Evolutionary conservation across 2,888 invertebrate genomes (phyloP).

Genomic region (Acronicta alni): DNA sequence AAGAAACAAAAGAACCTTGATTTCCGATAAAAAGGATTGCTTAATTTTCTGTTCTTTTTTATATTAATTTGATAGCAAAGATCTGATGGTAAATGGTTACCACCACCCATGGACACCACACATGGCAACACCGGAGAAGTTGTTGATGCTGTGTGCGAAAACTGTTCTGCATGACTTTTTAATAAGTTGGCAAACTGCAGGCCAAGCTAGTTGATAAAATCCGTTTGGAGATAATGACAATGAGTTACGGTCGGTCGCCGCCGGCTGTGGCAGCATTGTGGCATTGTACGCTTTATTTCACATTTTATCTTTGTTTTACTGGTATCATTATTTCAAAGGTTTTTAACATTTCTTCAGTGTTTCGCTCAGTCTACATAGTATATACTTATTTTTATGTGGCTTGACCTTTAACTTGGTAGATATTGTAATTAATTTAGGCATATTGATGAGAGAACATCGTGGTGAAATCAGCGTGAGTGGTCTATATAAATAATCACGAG

Average conservation of each 20-base stretch:
- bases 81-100: too few species aligned
- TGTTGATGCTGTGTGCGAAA: background rate
- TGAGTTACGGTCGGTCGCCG: slow-evolving; percentile 33
- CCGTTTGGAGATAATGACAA: slow-evolving; percentile 33
- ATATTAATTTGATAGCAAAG: too few species aligned
- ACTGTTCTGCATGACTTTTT: slow-evolving; percentile 20
- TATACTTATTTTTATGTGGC: background rate
- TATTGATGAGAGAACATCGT: too few species aligned
- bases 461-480: too few species aligned
- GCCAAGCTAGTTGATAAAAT: slow-evolving; percentile 17
- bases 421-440: too few species aligned
- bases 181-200: slow-evolving; percentile 10
- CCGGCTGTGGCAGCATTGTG: slow-evolving; percentile 19
- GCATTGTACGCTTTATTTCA: slow-evolving; percentile 14
- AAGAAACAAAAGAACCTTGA: too few species aligned
- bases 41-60: too few species aligned
- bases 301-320: slow-evolving; percentile 27
- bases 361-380: background rate
- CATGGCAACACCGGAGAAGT: too few species aligned
- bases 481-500: too few species aligned
- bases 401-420: too few species aligned
- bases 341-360: slow-evolving; percentile 5
- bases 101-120: too few species aligned
- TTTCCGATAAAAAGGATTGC: slow-evolving; percentile 6
- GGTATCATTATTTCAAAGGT: slow-evolving; percentile 13